phyloP scores from a whole-genome alignment of 1,140 invertebrate genomes.

The Calliphora vicina region DNA sequence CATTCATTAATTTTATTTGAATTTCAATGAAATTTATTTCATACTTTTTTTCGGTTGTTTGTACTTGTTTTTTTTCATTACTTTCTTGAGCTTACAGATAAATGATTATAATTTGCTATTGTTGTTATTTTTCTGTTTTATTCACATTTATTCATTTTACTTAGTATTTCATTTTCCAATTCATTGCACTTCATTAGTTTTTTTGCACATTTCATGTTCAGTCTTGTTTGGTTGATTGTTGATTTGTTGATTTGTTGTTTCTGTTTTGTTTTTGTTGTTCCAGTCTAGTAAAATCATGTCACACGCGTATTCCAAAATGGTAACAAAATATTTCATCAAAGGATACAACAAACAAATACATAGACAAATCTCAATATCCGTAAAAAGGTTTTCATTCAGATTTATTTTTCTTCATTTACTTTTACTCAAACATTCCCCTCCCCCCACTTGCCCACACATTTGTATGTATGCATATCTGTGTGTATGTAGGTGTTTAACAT shows the following conservation, averaged over 20 bases:
- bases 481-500: constrained; percentile 18
- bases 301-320: background rate
- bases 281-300: background rate
- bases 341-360: background rate
- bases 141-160: background rate
- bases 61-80: background rate
- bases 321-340: background rate
- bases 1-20: background rate
- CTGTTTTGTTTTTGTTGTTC: background rate
- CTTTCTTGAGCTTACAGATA: background rate
- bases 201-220: constrained; percentile 10
- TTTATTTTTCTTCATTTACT: background rate
- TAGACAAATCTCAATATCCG: background rate
- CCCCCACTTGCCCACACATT: background rate
- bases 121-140: background rate
- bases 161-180: constrained; percentile 13
- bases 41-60: background rate
- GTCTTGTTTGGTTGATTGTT: background rate
- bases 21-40: background rate
- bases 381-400: background rate
- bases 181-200: constrained; percentile 26
- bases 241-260: background rate
- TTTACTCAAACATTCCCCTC: background rate
- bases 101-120: background rate
- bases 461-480: background rate